Percentiles rank a stretch among this genome's conserved stretches.
Conservation (phyloP, 1,140 invertebrate species). For the Lepidotrigona ventralis region DNA sequence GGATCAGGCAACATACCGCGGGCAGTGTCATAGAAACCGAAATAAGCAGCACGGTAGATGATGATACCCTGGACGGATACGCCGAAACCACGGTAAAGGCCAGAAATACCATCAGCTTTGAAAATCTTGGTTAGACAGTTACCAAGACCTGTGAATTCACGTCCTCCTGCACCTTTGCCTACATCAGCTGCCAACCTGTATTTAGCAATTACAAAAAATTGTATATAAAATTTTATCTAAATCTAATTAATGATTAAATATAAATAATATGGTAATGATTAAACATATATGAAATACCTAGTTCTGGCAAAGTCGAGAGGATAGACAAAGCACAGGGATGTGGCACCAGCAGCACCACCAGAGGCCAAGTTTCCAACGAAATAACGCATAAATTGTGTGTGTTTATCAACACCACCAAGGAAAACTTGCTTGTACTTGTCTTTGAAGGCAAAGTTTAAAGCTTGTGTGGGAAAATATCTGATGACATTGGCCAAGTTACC, state of each 20-base stretch:
- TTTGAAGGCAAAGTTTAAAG: conserved; percentile 98
- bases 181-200: conserved; percentile 90
- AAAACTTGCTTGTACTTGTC: conserved; percentile 93
- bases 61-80: conserved; percentile 95
- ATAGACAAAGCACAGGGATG: conserved; percentile 97
- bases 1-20: conserved; percentile 93
- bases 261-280: too few relatives aligned
- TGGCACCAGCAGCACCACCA: conserved; percentile 96
- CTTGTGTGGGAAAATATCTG: conserved; percentile 96
- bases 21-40: conserved; percentile 95
- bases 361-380: conserved; percentile 94
- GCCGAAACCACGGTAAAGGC: conserved; percentile 94
- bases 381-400: conserved; percentile 92
- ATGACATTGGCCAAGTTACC: conserved; percentile 97
- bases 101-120: conserved; percentile 89
- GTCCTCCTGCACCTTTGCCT: conserved; percentile 86
- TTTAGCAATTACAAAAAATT: background rate
- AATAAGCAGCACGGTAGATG: conserved; percentile 94
- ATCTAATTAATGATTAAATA: background rate
- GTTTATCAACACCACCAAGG: conserved; percentile 91
- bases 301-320: conserved; percentile 97
- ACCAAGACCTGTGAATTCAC: conserved; percentile 91
- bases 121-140: conserved; percentile 92
- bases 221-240: background rate
- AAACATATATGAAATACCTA: conserved; percentile 80